Base-by-base conservation (phyloP, 1,140 invertebrate species). In the Pogonomyrmex californicus region DNA sequence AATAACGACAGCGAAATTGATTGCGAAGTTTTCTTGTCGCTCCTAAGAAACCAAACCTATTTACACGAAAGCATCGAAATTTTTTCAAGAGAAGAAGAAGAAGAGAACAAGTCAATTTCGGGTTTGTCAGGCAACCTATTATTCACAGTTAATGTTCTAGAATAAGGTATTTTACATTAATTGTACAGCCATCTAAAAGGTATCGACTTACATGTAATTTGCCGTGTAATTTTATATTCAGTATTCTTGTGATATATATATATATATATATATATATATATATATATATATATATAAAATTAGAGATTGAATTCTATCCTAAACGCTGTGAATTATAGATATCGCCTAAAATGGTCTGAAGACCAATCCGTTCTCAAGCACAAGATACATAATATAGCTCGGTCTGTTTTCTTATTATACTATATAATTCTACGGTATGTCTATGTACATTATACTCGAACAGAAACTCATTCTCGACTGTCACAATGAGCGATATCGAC, bases 1-100 rank as follows among this genome's bases (percentile, higher is more conserved):
- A 44, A 81, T 81, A 56, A 70, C n/a, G 62, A 79, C 44, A 17
- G n/a, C 23, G 23, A 81, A 70, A 81, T 58, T 79, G 77, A 79
- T 70, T 58, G 49, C 49, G 23, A 81, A 81, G 49, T 70, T 79
- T 54, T 58, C 23, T 70, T 51, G 78, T 56, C 44, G 49, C 38
- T 47, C 30, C 23, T 38, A 51, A 70, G 60, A 23, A 65, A 38
- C 44, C 33, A 47, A 49, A 63, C n/a, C n/a, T 60, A 23, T 38
- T 73, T 73, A 58, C 38, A 71, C 56, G 10, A 7, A 41, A 70
- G 51, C 51, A 36, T 6, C 23, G 62, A 49, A 79, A 79, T 86
- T 70, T 75, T 54, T 44, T 10, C 58, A 14, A 56, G 41, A 36
- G 9, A 9, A 38, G 17, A 51, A 4, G 17, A 51, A 4, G 47